phyloP scores from a whole-genome alignment of 2,113 vertebrate species.

The Marcusenius ussheri region DNA sequence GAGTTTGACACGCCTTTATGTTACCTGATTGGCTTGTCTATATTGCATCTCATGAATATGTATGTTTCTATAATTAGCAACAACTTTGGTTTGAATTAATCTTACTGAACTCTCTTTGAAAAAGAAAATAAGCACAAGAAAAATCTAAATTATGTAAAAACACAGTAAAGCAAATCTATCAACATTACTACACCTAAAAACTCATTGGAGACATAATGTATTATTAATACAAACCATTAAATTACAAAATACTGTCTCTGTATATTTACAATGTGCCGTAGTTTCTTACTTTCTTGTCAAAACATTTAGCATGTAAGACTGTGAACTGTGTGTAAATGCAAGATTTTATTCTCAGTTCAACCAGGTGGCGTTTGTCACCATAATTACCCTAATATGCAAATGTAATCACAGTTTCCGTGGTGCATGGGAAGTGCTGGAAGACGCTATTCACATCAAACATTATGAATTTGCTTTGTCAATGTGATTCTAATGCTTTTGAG shows the following conservation, averaged over 20 bases:
- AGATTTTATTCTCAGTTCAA: not conserved
- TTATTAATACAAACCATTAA: not conserved
- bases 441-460: slow-evolving; percentile 10
- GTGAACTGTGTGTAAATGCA: not conserved
- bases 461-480: slow-evolving; percentile 25
- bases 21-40: not conserved
- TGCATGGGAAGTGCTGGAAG: not conserved
- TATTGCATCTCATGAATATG: not conserved
- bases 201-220: not conserved
- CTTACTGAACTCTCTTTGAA: not conserved
- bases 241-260: not conserved
- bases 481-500: slow-evolving; percentile 2
- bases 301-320: not conserved
- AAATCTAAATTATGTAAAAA: not conserved
- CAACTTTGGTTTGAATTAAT: not conserved
- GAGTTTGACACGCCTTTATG: not conserved
- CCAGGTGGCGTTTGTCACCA: slow-evolving; percentile 13
- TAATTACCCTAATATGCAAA: slow-evolving; percentile 23
- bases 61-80: not conserved
- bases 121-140: not conserved
- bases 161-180: not conserved
- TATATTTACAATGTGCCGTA: not conserved
- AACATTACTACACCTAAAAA: not conserved
- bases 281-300: not conserved
- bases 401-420: slow-evolving; percentile 19